These are phyloP conservation scores for Agonopterix subpropinquella DNA, from an alignment of 2,888 invertebrate species.

Conservation along the genomic window DNA sequence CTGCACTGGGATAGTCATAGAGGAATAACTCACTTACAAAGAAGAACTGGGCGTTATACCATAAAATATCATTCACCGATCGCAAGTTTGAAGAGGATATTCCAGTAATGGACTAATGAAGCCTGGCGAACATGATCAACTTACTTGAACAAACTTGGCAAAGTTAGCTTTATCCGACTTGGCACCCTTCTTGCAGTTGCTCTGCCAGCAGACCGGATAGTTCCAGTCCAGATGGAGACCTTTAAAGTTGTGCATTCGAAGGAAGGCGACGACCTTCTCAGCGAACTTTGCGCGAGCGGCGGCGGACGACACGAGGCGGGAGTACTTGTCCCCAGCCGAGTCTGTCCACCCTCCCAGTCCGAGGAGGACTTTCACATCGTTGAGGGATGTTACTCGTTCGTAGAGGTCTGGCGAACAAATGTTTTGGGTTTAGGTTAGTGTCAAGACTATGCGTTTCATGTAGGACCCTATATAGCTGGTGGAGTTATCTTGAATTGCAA, in stretches of 20 bases:
- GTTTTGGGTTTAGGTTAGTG: background rate
- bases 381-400: slow-evolving; percentile 82
- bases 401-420: slow-evolving; percentile 80
- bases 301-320: slow-evolving; percentile 82
- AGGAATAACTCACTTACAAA: slow-evolving; percentile 6
- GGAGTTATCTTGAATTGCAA: too few relatives aligned
- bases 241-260: slow-evolving; percentile 85
- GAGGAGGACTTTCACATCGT: slow-evolving; percentile 80
- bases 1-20: too few relatives aligned
- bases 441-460: too few relatives aligned
- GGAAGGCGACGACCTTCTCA: slow-evolving; percentile 80
- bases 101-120: background rate
- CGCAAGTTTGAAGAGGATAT: background rate
- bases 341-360: slow-evolving; percentile 98
- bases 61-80: background rate
- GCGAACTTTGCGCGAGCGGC: slow-evolving; percentile 82
- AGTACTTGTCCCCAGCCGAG: slow-evolving; percentile 91
- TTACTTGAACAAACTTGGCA: slow-evolving; percentile 82
- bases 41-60: too few relatives aligned
- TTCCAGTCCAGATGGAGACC: slow-evolving; percentile 97
- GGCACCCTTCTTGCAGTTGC: slow-evolving; percentile 89
- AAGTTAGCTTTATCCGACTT: slow-evolving; percentile 86
- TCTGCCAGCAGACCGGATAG: slow-evolving; percentile 95
- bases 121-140: background rate
- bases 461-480: too few relatives aligned